phyloP scores from a whole-genome alignment of 2,113 vertebrate genomes.

The Stigmatopora argus region DNA sequence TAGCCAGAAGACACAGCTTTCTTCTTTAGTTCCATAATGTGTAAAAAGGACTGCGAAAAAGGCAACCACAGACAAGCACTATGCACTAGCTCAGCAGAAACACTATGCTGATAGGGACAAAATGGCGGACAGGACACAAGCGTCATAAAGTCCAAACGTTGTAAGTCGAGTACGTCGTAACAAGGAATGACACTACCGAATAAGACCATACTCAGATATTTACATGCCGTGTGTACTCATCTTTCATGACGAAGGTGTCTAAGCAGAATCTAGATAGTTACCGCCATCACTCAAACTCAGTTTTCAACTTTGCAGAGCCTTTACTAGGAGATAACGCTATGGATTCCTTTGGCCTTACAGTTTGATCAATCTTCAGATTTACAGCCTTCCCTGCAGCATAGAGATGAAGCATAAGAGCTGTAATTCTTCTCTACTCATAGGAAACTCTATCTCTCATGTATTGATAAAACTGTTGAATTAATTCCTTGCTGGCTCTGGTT shows the following conservation, averaged over 20 bases:
- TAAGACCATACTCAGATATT: conserved; percentile 1
- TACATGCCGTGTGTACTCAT: conserved; percentile 11
- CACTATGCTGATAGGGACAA: no score
- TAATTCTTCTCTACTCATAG: conserved; percentile 58
- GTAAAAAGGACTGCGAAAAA: no score
- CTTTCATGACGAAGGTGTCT: conserved; percentile 25
- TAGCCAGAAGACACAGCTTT: no score
- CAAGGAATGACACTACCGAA: neutral
- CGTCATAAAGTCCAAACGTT: no score
- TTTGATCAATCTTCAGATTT: conserved; percentile 69
- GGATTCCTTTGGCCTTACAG: conserved; percentile 51
- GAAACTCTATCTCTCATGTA: conserved; percentile 42
- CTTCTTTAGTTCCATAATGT: no score
- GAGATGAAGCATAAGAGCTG: conserved; percentile 60
- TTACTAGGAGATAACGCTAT: conserved; percentile 61
- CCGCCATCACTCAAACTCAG: conserved; percentile 53
- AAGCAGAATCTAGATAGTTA: conserved; percentile 33
- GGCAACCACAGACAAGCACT: no score
- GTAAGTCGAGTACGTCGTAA: no score
- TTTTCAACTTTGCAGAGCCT: conserved; percentile 55
- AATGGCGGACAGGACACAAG: no score
- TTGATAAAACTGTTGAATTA: conserved; percentile 63
- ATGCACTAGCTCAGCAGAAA: no score
- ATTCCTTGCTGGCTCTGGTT: conserved; percentile 37
- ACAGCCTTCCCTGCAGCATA: conserved; percentile 53